Evolutionary conservation across 2,797 vertebrate species (phyloP).

Genomic region (Dicrostonyx torquatus): DNA sequence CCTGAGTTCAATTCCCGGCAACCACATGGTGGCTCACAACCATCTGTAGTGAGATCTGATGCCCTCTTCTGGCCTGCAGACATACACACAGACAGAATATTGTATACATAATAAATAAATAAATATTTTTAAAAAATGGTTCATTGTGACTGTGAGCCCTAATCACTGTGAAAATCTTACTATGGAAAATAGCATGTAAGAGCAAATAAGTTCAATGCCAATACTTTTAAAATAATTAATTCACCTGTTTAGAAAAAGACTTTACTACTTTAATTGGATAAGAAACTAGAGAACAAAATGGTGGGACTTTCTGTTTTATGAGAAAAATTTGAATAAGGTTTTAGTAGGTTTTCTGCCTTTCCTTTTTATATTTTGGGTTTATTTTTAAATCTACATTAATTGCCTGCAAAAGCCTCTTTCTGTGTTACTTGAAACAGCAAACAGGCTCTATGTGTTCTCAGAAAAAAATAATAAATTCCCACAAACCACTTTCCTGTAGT

Average conservation of each 20-base stretch:
- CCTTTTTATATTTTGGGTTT: neutral
- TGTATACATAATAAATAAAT: too few species aligned
- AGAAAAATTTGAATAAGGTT: neutral
- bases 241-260: neutral
- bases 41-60: too few species aligned
- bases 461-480: neutral
- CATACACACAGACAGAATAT: too few species aligned
- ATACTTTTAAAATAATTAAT: conserved; percentile 18
- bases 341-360: neutral
- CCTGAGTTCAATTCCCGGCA: too few species aligned
- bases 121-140: too few species aligned
- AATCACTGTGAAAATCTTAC: neutral
- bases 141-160: neutral
- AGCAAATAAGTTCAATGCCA: neutral
- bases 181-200: neutral
- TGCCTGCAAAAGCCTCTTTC: neutral
- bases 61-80: too few species aligned
- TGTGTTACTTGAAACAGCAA: neutral
- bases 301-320: neutral
- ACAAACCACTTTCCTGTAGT: neutral
- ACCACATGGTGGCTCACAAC: too few species aligned
- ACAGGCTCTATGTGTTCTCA: neutral
- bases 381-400: neutral
- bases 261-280: neutral
- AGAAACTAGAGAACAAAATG: neutral